Evolutionary conservation across 2,113 vertebrate genomes (phyloP).

Genomic region (Syrmaticus mikado): DNA sequence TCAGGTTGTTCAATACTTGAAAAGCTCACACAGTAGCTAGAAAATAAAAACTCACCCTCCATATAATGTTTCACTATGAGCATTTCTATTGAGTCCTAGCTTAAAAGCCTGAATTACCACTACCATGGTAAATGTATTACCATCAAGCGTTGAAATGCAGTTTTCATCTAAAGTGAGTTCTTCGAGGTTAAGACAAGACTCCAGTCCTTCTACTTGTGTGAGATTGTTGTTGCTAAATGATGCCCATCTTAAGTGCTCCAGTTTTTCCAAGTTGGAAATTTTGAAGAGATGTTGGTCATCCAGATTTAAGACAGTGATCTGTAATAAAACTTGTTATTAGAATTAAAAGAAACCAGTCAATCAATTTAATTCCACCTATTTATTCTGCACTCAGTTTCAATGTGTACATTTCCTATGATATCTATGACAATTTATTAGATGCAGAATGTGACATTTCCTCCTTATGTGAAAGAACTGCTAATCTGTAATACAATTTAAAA

Average conservation of each 20-base stretch:
- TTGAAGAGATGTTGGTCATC: slow-evolving; percentile 84
- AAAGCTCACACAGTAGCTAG: neutral
- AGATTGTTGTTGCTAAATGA: slow-evolving; percentile 88
- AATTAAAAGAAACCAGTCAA: neutral
- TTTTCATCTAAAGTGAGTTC: slow-evolving; percentile 88
- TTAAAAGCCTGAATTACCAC: neutral
- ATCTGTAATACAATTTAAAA: neutral
- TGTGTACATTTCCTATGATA: neutral
- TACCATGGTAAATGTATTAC: slow-evolving; percentile 47
- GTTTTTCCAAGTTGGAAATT: slow-evolving; percentile 81
- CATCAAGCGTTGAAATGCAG: slow-evolving; percentile 82
- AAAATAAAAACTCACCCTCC: neutral
- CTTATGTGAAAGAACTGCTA: neutral
- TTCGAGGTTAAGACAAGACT: slow-evolving; percentile 82
- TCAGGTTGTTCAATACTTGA: neutral
- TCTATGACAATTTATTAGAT: neutral
- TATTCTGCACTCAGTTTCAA: neutral
- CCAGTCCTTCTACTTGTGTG: slow-evolving; percentile 82
- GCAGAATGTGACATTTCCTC: neutral
- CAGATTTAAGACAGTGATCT: slow-evolving; percentile 88
- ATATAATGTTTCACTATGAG: neutral
- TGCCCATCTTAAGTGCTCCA: slow-evolving; percentile 87
- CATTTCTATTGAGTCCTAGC: neutral
- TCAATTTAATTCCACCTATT: neutral
- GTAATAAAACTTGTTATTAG: slow-evolving; percentile 8